phyloP scores from a whole-genome alignment of 2,113 vertebrate genomes.

The Rhinopithecus roxellana region DNA sequence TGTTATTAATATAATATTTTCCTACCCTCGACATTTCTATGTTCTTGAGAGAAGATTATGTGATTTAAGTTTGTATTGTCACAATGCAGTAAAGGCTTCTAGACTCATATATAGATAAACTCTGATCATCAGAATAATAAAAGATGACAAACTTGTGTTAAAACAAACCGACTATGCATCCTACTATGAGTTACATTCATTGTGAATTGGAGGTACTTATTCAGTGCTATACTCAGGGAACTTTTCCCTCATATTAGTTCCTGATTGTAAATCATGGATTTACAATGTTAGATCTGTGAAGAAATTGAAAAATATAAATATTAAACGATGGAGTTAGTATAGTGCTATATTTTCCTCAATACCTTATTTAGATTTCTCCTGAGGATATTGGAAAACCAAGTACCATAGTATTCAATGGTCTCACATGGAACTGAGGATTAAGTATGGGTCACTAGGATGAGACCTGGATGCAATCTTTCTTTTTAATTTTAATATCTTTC shows the following conservation, averaged over 20 bases:
- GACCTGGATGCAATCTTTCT: neutral
- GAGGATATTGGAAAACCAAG: neutral
- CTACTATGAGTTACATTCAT: neutral
- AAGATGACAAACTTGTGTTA: constrained; percentile 52
- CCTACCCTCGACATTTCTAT: constrained; percentile 63
- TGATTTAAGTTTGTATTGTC: constrained; percentile 59
- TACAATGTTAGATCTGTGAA: constrained; percentile 32
- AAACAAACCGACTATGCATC: constrained; percentile 47
- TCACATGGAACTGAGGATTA: neutral
- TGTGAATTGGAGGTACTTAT: constrained; percentile 21
- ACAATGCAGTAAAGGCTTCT: constrained; percentile 61
- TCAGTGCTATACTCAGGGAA: neutral
- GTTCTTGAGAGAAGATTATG: constrained; percentile 65
- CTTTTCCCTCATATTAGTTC: constrained; percentile 33
- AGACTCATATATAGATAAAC: constrained; percentile 67
- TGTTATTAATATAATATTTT: constrained; percentile 61
- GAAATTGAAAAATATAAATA: constrained; percentile 50
- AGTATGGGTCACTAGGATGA: neutral
- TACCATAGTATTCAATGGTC: neutral
- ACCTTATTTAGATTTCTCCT: constrained; percentile 18
- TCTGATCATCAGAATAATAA: constrained; percentile 64
- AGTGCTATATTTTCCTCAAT: neutral
- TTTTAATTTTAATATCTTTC: constrained; percentile 16
- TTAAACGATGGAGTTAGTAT: constrained; percentile 13
- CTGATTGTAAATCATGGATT: constrained; percentile 44